Evolutionary conservation across 1,140 invertebrate genomes (phyloP).

Genomic region (Heliothis virescens): DNA sequence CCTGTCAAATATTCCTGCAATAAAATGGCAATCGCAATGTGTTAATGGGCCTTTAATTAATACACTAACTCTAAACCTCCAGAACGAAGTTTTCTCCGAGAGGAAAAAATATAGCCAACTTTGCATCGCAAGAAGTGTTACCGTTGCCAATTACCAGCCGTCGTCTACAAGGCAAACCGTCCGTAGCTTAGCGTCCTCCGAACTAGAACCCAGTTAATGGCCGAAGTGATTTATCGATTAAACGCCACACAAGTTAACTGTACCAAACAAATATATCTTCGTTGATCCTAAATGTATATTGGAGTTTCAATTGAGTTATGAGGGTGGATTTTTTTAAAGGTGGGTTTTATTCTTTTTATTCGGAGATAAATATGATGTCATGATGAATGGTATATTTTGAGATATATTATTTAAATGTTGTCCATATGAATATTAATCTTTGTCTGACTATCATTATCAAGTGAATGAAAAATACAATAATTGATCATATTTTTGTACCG

Average conservation of each 20-base stretch:
- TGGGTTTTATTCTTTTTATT: neutral
- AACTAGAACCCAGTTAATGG: slow-evolving; percentile 32
- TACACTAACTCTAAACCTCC: neutral
- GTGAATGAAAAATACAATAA: neutral
- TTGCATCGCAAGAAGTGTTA: slow-evolving; percentile 30
- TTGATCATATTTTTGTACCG: too few relatives aligned
- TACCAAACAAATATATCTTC: slow-evolving; percentile 17
- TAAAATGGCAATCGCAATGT: too few relatives aligned
- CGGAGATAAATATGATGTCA: too few relatives aligned
- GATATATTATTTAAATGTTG: too few relatives aligned
- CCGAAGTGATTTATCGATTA: slow-evolving; percentile 30
- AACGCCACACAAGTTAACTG: slow-evolving; percentile 5
- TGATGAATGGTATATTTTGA: too few relatives aligned
- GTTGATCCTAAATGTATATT: slow-evolving; percentile 20
- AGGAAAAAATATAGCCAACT: slow-evolving; percentile 1
- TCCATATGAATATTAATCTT: too few relatives aligned
- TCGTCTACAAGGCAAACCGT: slow-evolving; percentile 24
- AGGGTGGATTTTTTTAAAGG: neutral
- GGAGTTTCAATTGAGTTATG: neutral
- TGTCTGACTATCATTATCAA: too few relatives aligned
- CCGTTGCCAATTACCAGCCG: slow-evolving; percentile 30
- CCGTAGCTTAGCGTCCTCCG: neutral
- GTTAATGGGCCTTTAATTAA: too few relatives aligned
- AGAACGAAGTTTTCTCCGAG: neutral
- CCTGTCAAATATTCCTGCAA: too few relatives aligned